Conservation (phyloP, 2,797 vertebrate species). For the Acanthopagrus latus region DNA sequence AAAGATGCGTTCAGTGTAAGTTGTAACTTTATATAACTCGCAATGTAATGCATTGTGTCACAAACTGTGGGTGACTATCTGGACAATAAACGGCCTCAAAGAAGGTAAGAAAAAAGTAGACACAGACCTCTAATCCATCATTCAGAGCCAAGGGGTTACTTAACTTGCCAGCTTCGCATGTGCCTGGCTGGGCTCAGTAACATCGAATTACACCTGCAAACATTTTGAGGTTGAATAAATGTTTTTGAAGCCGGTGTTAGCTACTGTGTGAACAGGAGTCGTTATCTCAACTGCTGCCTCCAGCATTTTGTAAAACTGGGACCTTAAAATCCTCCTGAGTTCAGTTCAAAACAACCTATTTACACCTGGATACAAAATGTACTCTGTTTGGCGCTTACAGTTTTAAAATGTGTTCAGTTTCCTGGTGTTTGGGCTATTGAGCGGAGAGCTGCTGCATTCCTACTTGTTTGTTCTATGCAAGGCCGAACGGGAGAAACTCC, state of each 20-base stretch:
- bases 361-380: constrained; percentile 41
- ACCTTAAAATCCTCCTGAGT: constrained; percentile 29
- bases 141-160: constrained; percentile 9
- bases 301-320: constrained; percentile 28
- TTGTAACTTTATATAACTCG: no score
- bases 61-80: background rate
- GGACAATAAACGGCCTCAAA: background rate
- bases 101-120: constrained; percentile 2
- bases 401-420: constrained; percentile 53
- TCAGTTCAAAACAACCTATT: constrained; percentile 39
- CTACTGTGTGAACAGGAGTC: constrained; percentile 30
- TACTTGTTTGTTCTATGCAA: constrained; percentile 50
- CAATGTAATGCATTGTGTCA: no score
- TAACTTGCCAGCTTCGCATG: background rate
- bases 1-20: no score
- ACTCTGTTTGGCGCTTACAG: constrained; percentile 19
- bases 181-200: constrained; percentile 17
- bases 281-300: constrained; percentile 44
- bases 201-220: constrained; percentile 4
- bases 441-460: constrained; percentile 39
- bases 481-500: constrained; percentile 40
- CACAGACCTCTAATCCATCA: background rate
- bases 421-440: constrained; percentile 42
- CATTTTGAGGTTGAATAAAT: background rate
- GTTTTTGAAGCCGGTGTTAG: constrained; percentile 11